Evolutionary conservation across 2,888 invertebrate genomes (phyloP).

Genomic region (Parnassius glacialis): DNA sequence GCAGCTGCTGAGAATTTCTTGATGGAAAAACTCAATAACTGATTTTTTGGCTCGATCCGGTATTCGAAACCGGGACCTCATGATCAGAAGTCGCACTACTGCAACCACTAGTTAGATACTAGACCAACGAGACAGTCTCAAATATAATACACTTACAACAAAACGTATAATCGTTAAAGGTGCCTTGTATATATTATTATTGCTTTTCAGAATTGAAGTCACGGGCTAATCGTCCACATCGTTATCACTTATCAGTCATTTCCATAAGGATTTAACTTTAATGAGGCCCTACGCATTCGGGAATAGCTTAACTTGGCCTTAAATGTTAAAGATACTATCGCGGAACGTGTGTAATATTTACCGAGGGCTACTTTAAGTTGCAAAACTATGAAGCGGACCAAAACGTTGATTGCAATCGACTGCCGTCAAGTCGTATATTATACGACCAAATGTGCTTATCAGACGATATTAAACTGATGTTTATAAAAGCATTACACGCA

Average conservation of each 20-base stretch:
- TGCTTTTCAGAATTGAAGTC: no score
- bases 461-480: neutral
- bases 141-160: no score
- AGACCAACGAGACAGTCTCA: no score
- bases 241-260: constrained; percentile 49
- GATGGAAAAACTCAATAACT: no score
- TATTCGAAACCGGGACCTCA: no score
- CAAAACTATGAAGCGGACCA: constrained; percentile 7
- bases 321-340: constrained; percentile 17
- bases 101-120: no score
- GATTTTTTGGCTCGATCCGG: no score
- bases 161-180: no score
- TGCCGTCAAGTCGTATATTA: constrained; percentile 6
- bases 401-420: constrained; percentile 12
- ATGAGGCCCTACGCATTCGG: constrained; percentile 38
- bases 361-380: constrained; percentile 9
- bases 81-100: no score
- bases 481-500: neutral
- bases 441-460: constrained; percentile 9
- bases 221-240: neutral
- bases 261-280: constrained; percentile 41
- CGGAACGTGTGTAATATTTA: neutral
- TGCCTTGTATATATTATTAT: no score
- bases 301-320: constrained; percentile 1
- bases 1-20: no score